A percentile compares a stretch with the other conserved stretches of the same genome.
These are phyloP conservation scores for Lemur catta DNA, from an alignment of 2,797 vertebrate genomes.

Conservation along the genomic window DNA sequence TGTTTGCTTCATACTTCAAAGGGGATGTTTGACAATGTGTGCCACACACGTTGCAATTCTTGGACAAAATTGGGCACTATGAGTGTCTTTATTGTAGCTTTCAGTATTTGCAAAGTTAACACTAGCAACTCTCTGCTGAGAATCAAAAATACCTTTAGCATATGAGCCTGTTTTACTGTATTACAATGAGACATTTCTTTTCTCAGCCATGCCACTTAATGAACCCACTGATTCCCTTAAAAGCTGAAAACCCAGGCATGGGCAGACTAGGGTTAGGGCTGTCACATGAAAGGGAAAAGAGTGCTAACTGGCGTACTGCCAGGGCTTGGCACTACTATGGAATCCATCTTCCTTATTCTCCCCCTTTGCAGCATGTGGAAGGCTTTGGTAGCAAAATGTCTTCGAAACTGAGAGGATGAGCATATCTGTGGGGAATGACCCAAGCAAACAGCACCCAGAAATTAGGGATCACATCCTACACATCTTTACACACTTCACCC, in stretches of 20 bases:
- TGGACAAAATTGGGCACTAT: not conserved
- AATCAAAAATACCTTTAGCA: not conserved
- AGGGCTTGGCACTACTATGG: not conserved
- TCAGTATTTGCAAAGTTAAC: not conserved
- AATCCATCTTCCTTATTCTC: not conserved
- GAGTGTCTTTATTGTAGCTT: not conserved
- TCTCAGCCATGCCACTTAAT: not conserved
- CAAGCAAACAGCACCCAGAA: not conserved
- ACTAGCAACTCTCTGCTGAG: not conserved
- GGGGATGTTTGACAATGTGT: not conserved
- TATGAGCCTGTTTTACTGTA: not conserved
- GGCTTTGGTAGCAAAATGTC: not conserved
- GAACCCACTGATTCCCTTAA: not conserved
- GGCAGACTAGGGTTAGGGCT: not conserved
- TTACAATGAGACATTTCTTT: not conserved
- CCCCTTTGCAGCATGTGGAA: not conserved
- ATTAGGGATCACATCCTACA: not conserved
- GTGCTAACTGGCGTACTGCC: fast-evolving
- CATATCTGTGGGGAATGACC: not conserved
- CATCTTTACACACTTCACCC: not conserved
- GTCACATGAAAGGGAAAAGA: too few species aligned
- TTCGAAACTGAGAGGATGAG: not conserved
- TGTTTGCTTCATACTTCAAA: not conserved
- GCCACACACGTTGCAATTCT: not conserved
- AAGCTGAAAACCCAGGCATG: not conserved